A percentile compares a stretch with the other conserved stretches of the same genome.
Evolutionary conservation across 2,113 vertebrate species (phyloP).

Genomic region (Takifugu flavidus): DNA sequence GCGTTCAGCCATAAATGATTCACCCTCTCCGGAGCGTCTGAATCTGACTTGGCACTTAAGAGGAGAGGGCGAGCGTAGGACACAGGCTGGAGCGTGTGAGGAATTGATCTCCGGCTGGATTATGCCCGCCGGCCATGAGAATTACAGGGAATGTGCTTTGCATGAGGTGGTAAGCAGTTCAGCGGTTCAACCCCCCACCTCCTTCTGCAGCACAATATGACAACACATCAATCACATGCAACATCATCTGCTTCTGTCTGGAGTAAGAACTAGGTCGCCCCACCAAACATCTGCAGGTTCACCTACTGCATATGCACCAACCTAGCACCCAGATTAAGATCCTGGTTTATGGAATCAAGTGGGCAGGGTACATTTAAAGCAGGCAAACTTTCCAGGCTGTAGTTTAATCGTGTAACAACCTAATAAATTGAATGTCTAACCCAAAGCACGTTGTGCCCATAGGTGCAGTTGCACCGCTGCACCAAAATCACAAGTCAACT

Average conservation of each 20-base stretch:
- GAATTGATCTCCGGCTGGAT: slow-evolving; percentile 51
- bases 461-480: not conserved
- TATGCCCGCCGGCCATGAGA: slow-evolving; percentile 48
- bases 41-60: slow-evolving; percentile 21
- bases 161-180: slow-evolving; percentile 38
- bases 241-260: slow-evolving; percentile 54
- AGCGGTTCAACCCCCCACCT: not conserved
- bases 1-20: slow-evolving; percentile 15
- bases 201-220: slow-evolving; percentile 40
- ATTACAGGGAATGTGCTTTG: slow-evolving; percentile 46
- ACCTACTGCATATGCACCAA: slow-evolving; percentile 8
- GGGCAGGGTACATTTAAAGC: slow-evolving; percentile 1
- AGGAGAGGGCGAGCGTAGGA: slow-evolving; percentile 10
- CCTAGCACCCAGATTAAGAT: slow-evolving; percentile 1
- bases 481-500: not conserved
- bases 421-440: no score
- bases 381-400: not conserved
- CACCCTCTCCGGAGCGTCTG: not conserved
- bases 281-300: slow-evolving; percentile 49
- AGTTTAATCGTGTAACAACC: not conserved
- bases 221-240: slow-evolving; percentile 56
- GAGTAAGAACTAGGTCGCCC: slow-evolving; percentile 53
- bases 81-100: slow-evolving; percentile 1
- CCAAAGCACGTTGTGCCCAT: not conserved
- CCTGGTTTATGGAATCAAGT: not conserved